Base-by-base conservation (phyloP, 2,888 invertebrate species). In the Pyrgus malvae region DNA sequence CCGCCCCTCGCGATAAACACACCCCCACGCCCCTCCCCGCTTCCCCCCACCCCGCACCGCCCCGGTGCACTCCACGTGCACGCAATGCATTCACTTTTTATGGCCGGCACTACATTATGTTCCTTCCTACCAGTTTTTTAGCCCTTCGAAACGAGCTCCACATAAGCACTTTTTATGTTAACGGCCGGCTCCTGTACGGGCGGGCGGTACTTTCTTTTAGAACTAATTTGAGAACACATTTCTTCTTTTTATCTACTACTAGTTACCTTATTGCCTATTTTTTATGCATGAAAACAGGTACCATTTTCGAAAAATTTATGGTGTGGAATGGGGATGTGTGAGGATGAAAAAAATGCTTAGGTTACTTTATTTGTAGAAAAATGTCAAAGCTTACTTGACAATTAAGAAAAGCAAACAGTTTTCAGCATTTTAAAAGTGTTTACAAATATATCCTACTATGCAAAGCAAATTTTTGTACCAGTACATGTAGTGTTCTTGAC, bases 91-190 rank as follows among this genome's bases (percentile, higher is more conserved):
- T 84, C 85, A 76, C 83, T 83, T 87, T 88, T 87, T 87, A 86
- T 83, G 80, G 78, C 68, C 74, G 85, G 84, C 80, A 83, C 87
- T 86, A 87, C 82, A 85, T 88, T 81, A 87, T 87, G 83, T 87
- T 85, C 77, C 81, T 85, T 59, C 80, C 82, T 81, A 79, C 77
- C 69, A 72, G 80, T 85, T 84, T 84, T 87, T 86, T 83, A 80
- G 77, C 80, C 78, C 80, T 74, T 76, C 61, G 76, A 67, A 69
- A 73, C 74, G 77, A 82, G 80, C 78, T 79, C 79, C 84, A 87
- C 83, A 88, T 88, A 88, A 86, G 87, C 83, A 81, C 80, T 85
- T 88, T 85, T 88, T 88, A 85, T 85, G 75, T 83, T 87, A 84
- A 86, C 76, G 86, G 79, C 62, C 75, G 64, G 78, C 85, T 83